phyloP scores from a whole-genome alignment of 1,140 invertebrate species.

The Nasonia giraulti region DNA sequence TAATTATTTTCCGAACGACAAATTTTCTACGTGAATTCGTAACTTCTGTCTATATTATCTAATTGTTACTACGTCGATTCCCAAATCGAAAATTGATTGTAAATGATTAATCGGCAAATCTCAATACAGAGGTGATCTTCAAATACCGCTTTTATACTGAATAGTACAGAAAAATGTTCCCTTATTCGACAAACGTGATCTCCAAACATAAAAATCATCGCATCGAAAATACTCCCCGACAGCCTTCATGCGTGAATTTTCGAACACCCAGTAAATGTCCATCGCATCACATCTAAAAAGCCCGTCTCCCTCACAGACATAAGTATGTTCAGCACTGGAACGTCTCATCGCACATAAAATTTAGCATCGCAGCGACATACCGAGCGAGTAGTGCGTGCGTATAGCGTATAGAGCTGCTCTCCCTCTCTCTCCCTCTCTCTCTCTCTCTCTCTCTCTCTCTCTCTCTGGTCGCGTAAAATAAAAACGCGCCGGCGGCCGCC shows the following conservation, averaged over 20 bases:
- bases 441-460: too few relatives aligned
- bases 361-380: neutral
- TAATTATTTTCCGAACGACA: too few relatives aligned
- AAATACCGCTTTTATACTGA: too few relatives aligned
- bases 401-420: neutral
- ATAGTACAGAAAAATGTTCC: neutral
- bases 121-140: too few relatives aligned
- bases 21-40: too few relatives aligned
- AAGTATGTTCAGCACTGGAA: neutral
- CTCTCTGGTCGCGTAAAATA: conserved; percentile 24
- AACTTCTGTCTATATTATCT: too few relatives aligned
- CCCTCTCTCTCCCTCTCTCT: too few relatives aligned
- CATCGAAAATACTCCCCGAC: neutral
- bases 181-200: neutral
- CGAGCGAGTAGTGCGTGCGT: neutral
- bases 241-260: neutral
- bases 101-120: too few relatives aligned
- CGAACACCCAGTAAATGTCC: neutral
- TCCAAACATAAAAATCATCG: too few relatives aligned
- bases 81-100: too few relatives aligned
- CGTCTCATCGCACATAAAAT: neutral
- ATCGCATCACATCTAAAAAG: neutral
- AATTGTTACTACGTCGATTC: too few relatives aligned
- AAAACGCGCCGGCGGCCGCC: conserved; percentile 38
- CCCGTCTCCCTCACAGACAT: neutral